Evolutionary conservation across 2,888 invertebrate species (phyloP).

Genomic region (Brachycybe producta): DNA sequence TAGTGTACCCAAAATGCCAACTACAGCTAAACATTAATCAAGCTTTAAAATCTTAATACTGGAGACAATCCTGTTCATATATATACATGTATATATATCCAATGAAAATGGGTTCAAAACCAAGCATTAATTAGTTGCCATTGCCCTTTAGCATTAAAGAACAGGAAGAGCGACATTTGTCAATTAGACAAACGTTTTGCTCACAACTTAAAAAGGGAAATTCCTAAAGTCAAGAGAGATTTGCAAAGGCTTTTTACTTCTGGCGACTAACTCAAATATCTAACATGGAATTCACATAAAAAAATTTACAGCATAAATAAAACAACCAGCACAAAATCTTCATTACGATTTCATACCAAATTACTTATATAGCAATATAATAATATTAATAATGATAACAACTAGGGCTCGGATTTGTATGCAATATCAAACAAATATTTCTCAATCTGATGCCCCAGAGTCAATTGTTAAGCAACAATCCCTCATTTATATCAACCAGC

Average conservation of each 20-base stretch:
- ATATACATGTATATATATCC: not conserved
- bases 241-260: not conserved
- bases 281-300: not conserved
- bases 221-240: not conserved
- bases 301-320: not conserved
- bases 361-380: too few relatives aligned
- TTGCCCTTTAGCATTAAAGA: not conserved
- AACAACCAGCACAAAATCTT: too few relatives aligned
- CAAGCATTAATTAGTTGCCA: conserved; percentile 13
- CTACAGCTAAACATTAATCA: conserved; percentile 15
- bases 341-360: not conserved
- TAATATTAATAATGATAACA: too few relatives aligned
- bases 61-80: conserved; percentile 8
- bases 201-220: not conserved
- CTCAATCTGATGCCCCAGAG: too few relatives aligned
- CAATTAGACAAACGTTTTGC: conserved; percentile 9
- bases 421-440: too few relatives aligned
- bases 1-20: too few relatives aligned
- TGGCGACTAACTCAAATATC: not conserved
- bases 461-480: too few relatives aligned
- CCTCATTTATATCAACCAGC: too few relatives aligned
- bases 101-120: conserved; percentile 6
- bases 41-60: conserved; percentile 14
- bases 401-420: too few relatives aligned
- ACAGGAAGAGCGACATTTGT: conserved; percentile 13